These are phyloP conservation scores for Aythya baeri DNA, from an alignment of 2,113 vertebrate genomes.

Conservation along the genomic window DNA sequence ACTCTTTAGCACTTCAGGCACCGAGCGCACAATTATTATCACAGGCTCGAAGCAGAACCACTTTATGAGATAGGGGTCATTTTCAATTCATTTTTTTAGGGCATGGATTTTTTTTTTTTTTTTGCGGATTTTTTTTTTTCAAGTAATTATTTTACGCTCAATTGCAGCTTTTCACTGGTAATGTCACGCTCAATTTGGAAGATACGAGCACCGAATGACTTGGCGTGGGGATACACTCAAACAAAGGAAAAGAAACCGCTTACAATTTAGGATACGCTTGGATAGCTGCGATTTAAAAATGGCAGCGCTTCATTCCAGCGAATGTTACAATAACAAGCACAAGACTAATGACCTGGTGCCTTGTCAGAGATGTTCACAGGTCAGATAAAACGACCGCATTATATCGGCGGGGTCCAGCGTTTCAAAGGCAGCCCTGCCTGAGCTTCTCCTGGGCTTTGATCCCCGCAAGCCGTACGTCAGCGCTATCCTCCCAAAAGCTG, in stretches of 20 bases:
- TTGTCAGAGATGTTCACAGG: conserved; percentile 45
- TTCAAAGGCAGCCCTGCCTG: conserved; percentile 29
- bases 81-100: background rate
- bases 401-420: background rate
- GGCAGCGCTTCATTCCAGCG: conserved; percentile 21
- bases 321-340: conserved; percentile 40
- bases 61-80: background rate
- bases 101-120: background rate
- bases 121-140: background rate
- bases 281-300: conserved; percentile 24
- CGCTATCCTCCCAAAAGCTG: background rate
- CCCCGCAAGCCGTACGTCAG: fast-evolving
- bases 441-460: conserved; percentile 40
- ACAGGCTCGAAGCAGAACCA: background rate
- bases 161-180: background rate
- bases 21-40: background rate
- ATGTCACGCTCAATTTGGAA: background rate
- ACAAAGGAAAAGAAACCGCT: conserved; percentile 29
- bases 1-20: background rate
- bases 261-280: background rate
- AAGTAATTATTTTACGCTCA: conserved; percentile 5
- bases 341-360: conserved; percentile 32
- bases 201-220: background rate
- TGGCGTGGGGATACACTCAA: background rate
- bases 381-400: background rate